phyloP scores from a whole-genome alignment of 2,888 invertebrate genomes.

The Phyllotreta cruciferae region DNA sequence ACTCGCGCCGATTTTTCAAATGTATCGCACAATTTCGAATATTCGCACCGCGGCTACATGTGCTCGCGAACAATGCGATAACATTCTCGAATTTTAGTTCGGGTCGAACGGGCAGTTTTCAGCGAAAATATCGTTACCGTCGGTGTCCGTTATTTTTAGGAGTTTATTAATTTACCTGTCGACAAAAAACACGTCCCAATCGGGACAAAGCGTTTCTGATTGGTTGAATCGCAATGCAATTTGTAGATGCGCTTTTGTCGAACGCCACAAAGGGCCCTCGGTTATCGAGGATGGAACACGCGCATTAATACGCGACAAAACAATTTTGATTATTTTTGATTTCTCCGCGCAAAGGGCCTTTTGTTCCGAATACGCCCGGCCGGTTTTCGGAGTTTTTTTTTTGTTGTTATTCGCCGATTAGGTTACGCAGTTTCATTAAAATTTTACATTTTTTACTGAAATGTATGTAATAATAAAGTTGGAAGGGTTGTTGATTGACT shows the following conservation, averaged over 20 bases:
- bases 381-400: not conserved
- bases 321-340: slow-evolving; percentile 30
- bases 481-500: too few species aligned
- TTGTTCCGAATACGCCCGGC: too few species aligned
- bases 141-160: slow-evolving; percentile 48
- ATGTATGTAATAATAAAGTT: too few species aligned
- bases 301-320: slow-evolving; percentile 45
- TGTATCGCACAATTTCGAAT: not conserved
- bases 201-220: slow-evolving; percentile 61
- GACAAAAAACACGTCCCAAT: slow-evolving; percentile 52
- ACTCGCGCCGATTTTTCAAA: slow-evolving; percentile 20
- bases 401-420: not conserved
- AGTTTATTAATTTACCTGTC: slow-evolving; percentile 54
- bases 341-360: not conserved
- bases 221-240: slow-evolving; percentile 62
- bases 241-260: slow-evolving; percentile 60
- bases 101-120: slow-evolving; percentile 46
- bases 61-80: slow-evolving; percentile 46
- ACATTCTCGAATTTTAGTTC: slow-evolving; percentile 49
- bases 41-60: slow-evolving; percentile 23
- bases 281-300: slow-evolving; percentile 60
- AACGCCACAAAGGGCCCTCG: slow-evolving; percentile 55
- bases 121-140: slow-evolving; percentile 49
- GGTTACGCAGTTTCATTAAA: too few species aligned
- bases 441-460: too few species aligned